These are phyloP conservation scores for Macrotus californicus DNA, from an alignment of 2,113 vertebrate genomes.

Conservation along the genomic window DNA sequence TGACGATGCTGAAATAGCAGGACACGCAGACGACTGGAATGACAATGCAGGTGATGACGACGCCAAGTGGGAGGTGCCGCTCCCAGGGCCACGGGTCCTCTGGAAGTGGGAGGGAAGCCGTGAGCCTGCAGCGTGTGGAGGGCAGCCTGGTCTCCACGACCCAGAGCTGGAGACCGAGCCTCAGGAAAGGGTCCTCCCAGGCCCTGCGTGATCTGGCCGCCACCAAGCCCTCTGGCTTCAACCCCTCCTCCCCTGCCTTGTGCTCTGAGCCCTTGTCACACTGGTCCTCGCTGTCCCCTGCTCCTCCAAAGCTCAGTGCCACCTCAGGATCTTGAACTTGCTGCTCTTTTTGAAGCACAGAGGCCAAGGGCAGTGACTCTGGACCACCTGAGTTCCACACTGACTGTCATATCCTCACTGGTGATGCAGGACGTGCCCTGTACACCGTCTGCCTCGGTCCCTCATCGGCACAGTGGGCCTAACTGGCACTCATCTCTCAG, in stretches of 20 bases:
- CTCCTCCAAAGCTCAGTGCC: neutral
- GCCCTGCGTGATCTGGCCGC: accelerated
- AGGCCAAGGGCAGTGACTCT: neutral
- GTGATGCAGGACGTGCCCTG: neutral
- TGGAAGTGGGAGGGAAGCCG: slow-evolving; percentile 37
- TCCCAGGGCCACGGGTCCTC: slow-evolving; percentile 55
- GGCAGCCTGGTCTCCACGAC: neutral
- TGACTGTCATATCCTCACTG: too few relatives aligned
- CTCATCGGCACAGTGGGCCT: neutral
- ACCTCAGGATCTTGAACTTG: neutral
- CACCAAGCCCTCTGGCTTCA: accelerated
- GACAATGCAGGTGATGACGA: slow-evolving; percentile 64
- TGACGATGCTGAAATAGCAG: slow-evolving; percentile 74
- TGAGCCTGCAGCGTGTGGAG: neutral
- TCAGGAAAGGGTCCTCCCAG: accelerated
- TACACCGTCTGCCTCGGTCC: neutral
- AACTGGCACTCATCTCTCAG: accelerated
- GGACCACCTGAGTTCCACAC: neutral
- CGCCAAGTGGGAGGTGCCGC: slow-evolving; percentile 50
- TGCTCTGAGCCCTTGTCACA: neutral
- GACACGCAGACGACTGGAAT: slow-evolving; percentile 53
- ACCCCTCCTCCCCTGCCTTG: neutral
- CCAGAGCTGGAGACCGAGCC: neutral
- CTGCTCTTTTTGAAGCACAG: neutral
- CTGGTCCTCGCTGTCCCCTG: accelerated